Percentiles rank a stretch among this genome's conserved stretches.
phyloP scores from a whole-genome alignment of 2,888 invertebrate genomes.

The Microplitis deprimator region DNA sequence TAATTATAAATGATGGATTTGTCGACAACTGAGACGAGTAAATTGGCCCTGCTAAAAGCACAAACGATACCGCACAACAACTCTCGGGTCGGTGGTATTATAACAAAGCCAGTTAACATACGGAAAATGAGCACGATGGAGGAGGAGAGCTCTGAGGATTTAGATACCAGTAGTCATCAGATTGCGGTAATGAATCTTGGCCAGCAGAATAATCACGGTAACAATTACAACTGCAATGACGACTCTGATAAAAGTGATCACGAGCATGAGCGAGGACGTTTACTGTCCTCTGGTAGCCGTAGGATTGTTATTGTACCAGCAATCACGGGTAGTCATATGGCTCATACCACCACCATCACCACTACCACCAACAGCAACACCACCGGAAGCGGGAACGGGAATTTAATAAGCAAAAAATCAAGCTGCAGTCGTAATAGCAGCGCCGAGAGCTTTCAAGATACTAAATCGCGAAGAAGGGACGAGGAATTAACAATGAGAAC shows the following conservation, averaged over 20 bases:
- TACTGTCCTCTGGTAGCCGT: constrained; percentile 47
- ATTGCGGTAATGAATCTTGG: constrained; percentile 18
- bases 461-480: constrained; percentile 30
- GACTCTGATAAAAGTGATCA: constrained; percentile 63
- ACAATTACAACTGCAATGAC: background rate
- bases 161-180: constrained; percentile 55
- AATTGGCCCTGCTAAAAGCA: constrained; percentile 49
- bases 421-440: constrained; percentile 57
- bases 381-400: constrained; percentile 6
- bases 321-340: constrained; percentile 10
- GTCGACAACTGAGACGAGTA: constrained; percentile 44
- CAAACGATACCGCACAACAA: constrained; percentile 40
- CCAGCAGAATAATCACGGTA: constrained; percentile 47
- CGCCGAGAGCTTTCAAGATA: constrained; percentile 60
- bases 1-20: constrained; percentile 22
- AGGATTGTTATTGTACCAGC: constrained; percentile 45
- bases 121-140: constrained; percentile 69
- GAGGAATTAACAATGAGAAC: constrained; percentile 9
- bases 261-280: constrained; percentile 44
- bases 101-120: constrained; percentile 56
- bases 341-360: background rate
- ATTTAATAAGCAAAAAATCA: constrained; percentile 46
- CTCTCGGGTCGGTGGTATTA: constrained; percentile 45
- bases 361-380: background rate
- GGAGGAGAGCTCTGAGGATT: constrained; percentile 62